Percentiles rank a stretch among this genome's conserved stretches.
These are phyloP conservation scores for Philhelius pedissequus DNA, from an alignment of 2,888 invertebrate species.

Conservation along the genomic window DNA sequence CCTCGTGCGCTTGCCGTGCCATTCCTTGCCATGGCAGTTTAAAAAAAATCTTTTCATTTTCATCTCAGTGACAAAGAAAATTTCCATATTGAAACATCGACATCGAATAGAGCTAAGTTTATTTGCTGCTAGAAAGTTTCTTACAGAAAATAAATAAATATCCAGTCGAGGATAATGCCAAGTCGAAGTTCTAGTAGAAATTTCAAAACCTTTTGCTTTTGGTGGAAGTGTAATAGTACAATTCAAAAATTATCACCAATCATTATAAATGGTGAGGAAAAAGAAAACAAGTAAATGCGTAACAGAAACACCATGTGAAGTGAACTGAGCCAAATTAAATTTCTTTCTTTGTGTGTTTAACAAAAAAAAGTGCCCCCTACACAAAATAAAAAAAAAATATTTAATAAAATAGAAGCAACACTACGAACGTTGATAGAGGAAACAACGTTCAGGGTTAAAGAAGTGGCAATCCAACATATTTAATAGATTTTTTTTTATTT, in stretches of 20 bases:
- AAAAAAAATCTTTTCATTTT: conserved; percentile 4
- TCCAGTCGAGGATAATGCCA: conserved; percentile 38
- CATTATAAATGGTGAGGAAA: conserved; percentile 44
- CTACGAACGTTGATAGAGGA: background rate
- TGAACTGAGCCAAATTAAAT: conserved; percentile 54
- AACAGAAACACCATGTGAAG: conserved; percentile 60
- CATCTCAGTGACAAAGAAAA: conserved; percentile 65
- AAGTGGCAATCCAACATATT: conserved; percentile 17
- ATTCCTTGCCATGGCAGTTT: background rate
- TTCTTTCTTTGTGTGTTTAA: conserved; percentile 50
- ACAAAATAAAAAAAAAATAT: conserved; percentile 3
- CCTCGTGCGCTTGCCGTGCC: too few species aligned
- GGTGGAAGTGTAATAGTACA: conserved; percentile 20
- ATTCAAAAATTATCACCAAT: conserved; percentile 24
- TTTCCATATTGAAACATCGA: conserved; percentile 47
- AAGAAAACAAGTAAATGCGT: conserved; percentile 54
- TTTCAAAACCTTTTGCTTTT: conserved; percentile 22
- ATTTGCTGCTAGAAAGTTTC: conserved; percentile 55
- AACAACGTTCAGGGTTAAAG: background rate
- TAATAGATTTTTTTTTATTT: conserved; percentile 33
- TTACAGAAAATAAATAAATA: background rate
- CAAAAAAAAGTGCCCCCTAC: conserved; percentile 12
- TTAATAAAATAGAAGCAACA: conserved; percentile 22
- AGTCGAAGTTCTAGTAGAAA: conserved; percentile 46
- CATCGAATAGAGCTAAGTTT: background rate